phyloP scores from a whole-genome alignment of 2,113 vertebrate species.

The Oostethus manadensis region DNA sequence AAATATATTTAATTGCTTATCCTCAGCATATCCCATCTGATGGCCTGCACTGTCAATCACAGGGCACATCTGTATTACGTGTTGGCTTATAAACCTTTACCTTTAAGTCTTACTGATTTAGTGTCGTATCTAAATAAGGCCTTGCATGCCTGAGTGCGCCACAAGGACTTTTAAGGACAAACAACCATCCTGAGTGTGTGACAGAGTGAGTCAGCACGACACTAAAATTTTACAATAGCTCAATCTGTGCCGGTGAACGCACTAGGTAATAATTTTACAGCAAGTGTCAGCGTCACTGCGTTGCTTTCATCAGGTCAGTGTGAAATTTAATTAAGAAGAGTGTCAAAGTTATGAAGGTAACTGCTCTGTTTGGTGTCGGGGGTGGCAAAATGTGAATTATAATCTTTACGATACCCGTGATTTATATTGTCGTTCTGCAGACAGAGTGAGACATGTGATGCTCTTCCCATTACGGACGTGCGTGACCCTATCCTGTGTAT shows the following conservation, averaged over 20 bases:
- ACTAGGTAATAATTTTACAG: slow-evolving; percentile 32
- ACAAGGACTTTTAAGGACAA: slow-evolving; percentile 10
- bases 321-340: slow-evolving; percentile 61
- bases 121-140: background rate
- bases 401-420: slow-evolving; percentile 30
- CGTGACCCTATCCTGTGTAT: background rate
- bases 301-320: slow-evolving; percentile 46
- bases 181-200: background rate
- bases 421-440: slow-evolving; percentile 26
- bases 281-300: slow-evolving; percentile 40
- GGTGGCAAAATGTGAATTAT: slow-evolving; percentile 22
- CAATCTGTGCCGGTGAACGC: slow-evolving; percentile 33
- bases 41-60: too few species aligned
- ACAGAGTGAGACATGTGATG: background rate
- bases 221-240: slow-evolving; percentile 35
- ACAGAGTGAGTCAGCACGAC: slow-evolving; percentile 30
- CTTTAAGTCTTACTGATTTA: background rate
- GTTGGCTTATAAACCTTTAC: background rate
- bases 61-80: too few species aligned
- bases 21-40: too few species aligned
- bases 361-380: slow-evolving; percentile 38
- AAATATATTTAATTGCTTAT: too few species aligned
- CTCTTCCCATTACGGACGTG: slow-evolving; percentile 2
- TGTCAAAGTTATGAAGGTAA: slow-evolving; percentile 39
- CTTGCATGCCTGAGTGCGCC: background rate